Conservation (phyloP, 2,797 vertebrate species). For the Halcyon badia region DNA sequence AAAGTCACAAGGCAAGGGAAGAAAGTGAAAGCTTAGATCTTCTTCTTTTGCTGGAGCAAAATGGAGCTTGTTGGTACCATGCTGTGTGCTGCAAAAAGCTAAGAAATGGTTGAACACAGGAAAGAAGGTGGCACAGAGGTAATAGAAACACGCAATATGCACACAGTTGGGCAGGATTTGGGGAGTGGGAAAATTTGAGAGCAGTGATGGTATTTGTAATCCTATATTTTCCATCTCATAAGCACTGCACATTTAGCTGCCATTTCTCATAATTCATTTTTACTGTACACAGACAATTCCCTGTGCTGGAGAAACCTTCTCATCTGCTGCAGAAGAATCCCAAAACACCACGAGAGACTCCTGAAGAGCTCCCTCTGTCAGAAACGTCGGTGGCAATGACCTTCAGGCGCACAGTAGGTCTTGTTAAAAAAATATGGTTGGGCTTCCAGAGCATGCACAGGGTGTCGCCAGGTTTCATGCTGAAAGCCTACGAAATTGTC, state of each 20-base stretch:
- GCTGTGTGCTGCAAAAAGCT: background rate
- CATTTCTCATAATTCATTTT: constrained; percentile 11
- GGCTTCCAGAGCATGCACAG: background rate
- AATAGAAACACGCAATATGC: background rate
- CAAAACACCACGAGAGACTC: background rate
- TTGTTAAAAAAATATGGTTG: background rate
- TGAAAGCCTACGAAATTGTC: background rate
- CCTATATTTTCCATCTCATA: background rate
- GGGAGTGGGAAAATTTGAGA: background rate
- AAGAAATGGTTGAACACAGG: background rate
- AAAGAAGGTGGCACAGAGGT: background rate
- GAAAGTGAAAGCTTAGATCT: background rate
- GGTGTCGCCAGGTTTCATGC: background rate
- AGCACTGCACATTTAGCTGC: background rate
- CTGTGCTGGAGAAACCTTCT: background rate
- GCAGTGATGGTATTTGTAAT: background rate
- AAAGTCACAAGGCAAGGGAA: background rate
- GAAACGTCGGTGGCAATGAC: background rate
- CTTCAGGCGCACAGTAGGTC: background rate
- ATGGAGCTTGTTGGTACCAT: background rate
- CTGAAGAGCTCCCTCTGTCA: background rate
- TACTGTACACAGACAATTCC: background rate
- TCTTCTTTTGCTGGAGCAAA: background rate
- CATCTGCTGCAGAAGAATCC: background rate
- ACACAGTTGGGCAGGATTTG: fast-evolving